A percentile compares a stretch with the other conserved stretches of the same genome.
phyloP scores from a whole-genome alignment of 1,140 invertebrate genomes.

The Lysiphlebus fabarum region DNA sequence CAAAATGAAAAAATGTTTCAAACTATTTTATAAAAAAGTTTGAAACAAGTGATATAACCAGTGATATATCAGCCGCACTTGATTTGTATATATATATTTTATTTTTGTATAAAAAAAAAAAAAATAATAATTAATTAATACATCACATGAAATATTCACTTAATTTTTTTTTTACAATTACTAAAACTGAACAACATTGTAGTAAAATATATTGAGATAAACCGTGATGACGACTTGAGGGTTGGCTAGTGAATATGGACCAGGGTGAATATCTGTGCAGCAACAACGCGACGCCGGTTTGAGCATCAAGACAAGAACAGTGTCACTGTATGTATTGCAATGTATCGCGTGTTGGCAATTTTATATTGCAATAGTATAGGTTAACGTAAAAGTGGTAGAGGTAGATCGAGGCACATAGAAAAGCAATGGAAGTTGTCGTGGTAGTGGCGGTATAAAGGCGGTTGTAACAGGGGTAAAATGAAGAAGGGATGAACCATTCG shows the following conservation, averaged over 20 bases:
- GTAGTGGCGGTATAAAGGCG: conserved; percentile 24
- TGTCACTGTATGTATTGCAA: conserved; percentile 46
- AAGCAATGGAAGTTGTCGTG: background rate
- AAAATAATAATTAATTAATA: too few relatives aligned
- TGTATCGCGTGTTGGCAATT: conserved; percentile 45
- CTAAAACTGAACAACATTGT: too few relatives aligned
- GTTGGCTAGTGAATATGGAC: conserved; percentile 38
- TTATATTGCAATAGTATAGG: background rate
- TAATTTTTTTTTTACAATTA: too few relatives aligned
- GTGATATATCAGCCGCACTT: too few relatives aligned
- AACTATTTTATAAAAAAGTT: too few relatives aligned
- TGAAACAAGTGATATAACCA: too few relatives aligned
- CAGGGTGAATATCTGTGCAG: conserved; percentile 33
- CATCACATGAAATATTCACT: too few relatives aligned
- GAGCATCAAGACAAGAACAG: conserved; percentile 47
- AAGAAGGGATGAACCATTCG: conserved; percentile 3
- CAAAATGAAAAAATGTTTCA: too few relatives aligned
- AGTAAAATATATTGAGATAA: background rate
- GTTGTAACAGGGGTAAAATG: conserved; percentile 21
- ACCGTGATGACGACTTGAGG: conserved; percentile 2
- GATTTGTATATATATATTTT: too few relatives aligned
- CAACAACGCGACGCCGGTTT: conserved; percentile 22
- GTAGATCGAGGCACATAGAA: too few relatives aligned
- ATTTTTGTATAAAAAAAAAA: too few relatives aligned
- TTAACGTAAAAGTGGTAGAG: background rate